Percentiles rank a stretch among this genome's conserved stretches.
phyloP scores from a whole-genome alignment of 1,140 invertebrate species.

The Aphaenogaster ashmeadi region DNA sequence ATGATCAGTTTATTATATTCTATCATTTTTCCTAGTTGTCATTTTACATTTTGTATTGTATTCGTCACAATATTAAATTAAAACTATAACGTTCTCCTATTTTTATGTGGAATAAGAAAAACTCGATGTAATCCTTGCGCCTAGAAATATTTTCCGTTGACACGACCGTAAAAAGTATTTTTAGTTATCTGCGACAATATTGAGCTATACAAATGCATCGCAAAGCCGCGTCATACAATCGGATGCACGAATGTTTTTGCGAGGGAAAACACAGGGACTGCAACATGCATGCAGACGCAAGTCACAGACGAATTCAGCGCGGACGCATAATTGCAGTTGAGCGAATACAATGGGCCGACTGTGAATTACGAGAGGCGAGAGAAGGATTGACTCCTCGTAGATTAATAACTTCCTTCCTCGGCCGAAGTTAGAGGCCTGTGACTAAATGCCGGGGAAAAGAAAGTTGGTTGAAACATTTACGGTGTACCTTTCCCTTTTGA shows the following conservation, averaged over 20 bases:
- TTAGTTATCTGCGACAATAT: background rate
- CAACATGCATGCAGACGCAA: slow-evolving; percentile 52
- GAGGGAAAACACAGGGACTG: slow-evolving; percentile 27
- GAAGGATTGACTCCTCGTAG: slow-evolving; percentile 73
- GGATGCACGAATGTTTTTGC: slow-evolving; percentile 43
- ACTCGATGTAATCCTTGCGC: background rate
- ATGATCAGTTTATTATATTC: background rate
- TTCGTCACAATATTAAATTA: too few species aligned
- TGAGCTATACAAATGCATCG: background rate
- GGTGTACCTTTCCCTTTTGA: background rate
- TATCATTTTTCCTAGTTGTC: background rate
- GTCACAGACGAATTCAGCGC: slow-evolving; percentile 59
- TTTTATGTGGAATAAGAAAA: background rate
- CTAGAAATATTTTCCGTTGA: background rate
- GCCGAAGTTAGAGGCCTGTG: slow-evolving; percentile 67
- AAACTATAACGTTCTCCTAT: background rate
- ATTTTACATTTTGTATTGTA: background rate
- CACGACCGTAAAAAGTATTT: background rate
- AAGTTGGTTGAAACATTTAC: slow-evolving; percentile 75
- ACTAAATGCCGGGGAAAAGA: slow-evolving; percentile 73
- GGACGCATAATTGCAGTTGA: slow-evolving; percentile 68
- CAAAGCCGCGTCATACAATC: background rate
- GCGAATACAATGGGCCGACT: slow-evolving; percentile 69
- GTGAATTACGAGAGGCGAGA: slow-evolving; percentile 58
- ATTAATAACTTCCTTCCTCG: slow-evolving; percentile 76